Base-by-base conservation (phyloP, 1,140 invertebrate genomes). In the Macrosteles quadrilineatus region DNA sequence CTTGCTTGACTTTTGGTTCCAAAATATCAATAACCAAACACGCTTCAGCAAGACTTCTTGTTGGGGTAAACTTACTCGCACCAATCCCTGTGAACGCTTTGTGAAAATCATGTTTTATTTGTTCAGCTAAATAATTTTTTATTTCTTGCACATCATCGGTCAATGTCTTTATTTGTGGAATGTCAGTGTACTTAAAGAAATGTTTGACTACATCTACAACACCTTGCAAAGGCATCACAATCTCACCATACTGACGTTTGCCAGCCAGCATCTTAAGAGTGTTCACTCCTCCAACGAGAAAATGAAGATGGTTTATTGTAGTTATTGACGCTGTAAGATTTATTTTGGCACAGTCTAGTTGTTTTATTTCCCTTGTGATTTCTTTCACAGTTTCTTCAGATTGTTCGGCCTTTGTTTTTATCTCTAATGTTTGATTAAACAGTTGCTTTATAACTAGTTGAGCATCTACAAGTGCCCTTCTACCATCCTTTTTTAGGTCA, bases 351-450 rank as follows among this genome's bases (percentile, higher is more conserved):
- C 95, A 94, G 83, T 99, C 98, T 63, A 98, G 81, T 79, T 99
- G 97, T 77, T 99, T 98, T 43, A 99, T 99, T 79, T 99, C 98
- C 55, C 95, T 83, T 0, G 98, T 99, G 64, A 99, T 99, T 85
- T 99, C 97, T 74, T 95, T 91, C 0, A 99, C 97, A 83, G 95
- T 96, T 79, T 95, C 91, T 80, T 99, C 98, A 0, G 96, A 98
- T 75, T 95, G 91, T 77, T 98, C 96, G 0, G 98, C 97, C 75
- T 94, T 91, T 40, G 88, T 87, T 82, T 97, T 95, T 23, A 98
- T 97, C 74, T 96, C 93, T 73, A 90, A 90, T n/a, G 99, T 96
- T 78, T 97, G 93, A 43, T 90, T 80, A 76, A 97, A 97, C 6
- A 99, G 81, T 73, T 97, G 92, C 73, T 88, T 87, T 68, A 99